Evolutionary conservation across 2,888 invertebrate species (phyloP), one percentile per base, ranked within the genome.

Genomic region (Latrodectus elegans): DNA sequence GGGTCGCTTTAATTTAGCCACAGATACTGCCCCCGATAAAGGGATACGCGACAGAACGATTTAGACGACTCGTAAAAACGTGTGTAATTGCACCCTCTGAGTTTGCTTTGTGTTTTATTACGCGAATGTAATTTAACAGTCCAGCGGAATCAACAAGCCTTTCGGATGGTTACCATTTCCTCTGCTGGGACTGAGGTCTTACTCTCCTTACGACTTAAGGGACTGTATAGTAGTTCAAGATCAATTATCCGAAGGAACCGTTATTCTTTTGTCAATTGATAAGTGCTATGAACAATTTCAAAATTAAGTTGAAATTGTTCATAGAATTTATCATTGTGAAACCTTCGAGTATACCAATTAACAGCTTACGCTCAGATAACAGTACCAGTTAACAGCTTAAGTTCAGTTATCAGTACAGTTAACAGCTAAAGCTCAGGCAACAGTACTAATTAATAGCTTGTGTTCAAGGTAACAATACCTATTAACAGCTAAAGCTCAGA

Each of bases 71-170:
- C 86, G 86, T 86, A 86, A 86, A 86, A 86, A 86, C 86, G 81
- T 77, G 76, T 86, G 72, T 81, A 86, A 86, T 86, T 86, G 86
- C 86, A 55, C 51, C 74, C 79, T 70, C 68, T 68, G 70, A 51
- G 75, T 80, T 68, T 80, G 85, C 65, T 26, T 17, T 75, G 84
- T 80, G 86, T 86, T 86, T 86, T 86, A 86, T 81, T 86, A 64
- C 86, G 55, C 76, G 67, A 17, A 26, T 86, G 81, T 86, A 86
- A 86, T 86, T 86, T 81, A 86, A 77, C 80, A 71, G 76, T 76
- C 86, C 75, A 85, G 70, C 86, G 81, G 81, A 86, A 86, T 86
- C 86, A 86, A 86, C 86, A 86, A 81, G 76, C 76, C 86, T 71
- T 75, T 80, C 38, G 72, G 86, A 80, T 74, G 51, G 60, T 70